Percentiles rank a stretch among this genome's conserved stretches.
Evolutionary conservation across 1,140 invertebrate genomes (phyloP).

Genomic region (Drosophila kepulauana): DNA sequence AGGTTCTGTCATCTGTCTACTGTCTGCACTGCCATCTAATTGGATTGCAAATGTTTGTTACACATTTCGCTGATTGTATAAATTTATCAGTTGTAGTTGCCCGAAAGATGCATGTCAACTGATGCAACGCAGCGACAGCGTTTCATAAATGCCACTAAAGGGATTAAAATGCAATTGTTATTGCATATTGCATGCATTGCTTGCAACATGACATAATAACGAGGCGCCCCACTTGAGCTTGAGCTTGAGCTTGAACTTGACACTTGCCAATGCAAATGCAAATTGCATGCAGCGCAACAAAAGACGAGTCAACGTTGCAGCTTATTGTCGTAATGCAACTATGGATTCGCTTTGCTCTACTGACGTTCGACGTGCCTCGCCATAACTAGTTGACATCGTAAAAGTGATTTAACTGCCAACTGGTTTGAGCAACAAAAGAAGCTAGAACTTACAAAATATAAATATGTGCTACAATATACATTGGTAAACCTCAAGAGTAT

Average conservation of each 20-base stretch:
- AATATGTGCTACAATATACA: not conserved
- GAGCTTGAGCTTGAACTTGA: conserved; percentile 77
- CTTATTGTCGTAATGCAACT: conserved; percentile 13
- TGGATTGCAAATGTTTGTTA: conserved; percentile 66
- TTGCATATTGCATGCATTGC: conserved; percentile 42
- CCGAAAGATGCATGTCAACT: not conserved
- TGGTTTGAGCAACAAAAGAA: not conserved
- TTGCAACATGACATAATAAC: conserved; percentile 37
- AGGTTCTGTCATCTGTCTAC: conserved; percentile 6
- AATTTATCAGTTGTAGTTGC: conserved; percentile 51
- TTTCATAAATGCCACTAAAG: conserved; percentile 45
- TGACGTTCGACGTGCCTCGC: not conserved
- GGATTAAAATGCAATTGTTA: conserved; percentile 44
- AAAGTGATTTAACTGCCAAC: conserved; percentile 8
- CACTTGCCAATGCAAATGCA: conserved; percentile 25
- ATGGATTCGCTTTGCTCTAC: not conserved
- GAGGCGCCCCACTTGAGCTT: conserved; percentile 67
- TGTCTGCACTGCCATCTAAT: conserved; percentile 43
- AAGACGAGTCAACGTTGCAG: not conserved
- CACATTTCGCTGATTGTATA: conserved; percentile 48
- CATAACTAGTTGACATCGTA: conserved; percentile 1
- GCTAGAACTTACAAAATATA: not conserved
- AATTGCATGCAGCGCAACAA: not conserved
- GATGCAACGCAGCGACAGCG: conserved; percentile 21
- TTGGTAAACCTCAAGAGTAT: no score